Percentiles rank a stretch among this genome's conserved stretches.
phyloP scores from a whole-genome alignment of 2,888 invertebrate species.

The Sesia apiformis region DNA sequence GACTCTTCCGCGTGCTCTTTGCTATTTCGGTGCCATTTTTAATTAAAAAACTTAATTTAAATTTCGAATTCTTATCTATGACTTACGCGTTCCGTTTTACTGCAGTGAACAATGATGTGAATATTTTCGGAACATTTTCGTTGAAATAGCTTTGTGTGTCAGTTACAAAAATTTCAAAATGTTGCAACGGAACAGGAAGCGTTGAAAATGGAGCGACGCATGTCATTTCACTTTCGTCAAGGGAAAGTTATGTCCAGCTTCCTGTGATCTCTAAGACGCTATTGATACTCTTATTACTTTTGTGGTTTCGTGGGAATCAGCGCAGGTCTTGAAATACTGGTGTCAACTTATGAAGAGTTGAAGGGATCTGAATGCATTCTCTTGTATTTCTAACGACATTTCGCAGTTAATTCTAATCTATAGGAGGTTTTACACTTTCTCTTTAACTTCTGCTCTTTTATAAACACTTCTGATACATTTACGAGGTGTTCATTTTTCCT shows the following conservation, averaged over 20 bases:
- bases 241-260: conserved; percentile 28
- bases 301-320: conserved; percentile 1
- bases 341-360: conserved; percentile 13
- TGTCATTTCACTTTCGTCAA: conserved; percentile 32
- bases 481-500: neutral
- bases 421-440: too few species aligned
- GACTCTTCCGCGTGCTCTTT: conserved; percentile 49
- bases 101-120: neutral
- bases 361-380: conserved; percentile 20
- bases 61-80: conserved; percentile 1
- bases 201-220: conserved; percentile 25
- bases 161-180: conserved; percentile 20
- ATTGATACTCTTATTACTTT: conserved; percentile 1
- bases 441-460: neutral
- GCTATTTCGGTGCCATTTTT: conserved; percentile 28
- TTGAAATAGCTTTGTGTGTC: neutral
- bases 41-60: conserved; percentile 1
- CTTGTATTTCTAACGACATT: conserved; percentile 4
- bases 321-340: conserved; percentile 12
- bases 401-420: neutral
- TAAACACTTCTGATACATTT: neutral
- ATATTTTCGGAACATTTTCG: neutral
- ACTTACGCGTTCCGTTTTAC: neutral
- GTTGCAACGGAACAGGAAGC: conserved; percentile 30
- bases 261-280: conserved; percentile 15